phyloP scores from a whole-genome alignment of 2,113 vertebrate genomes.

The Thalassarche chlororhynchos region DNA sequence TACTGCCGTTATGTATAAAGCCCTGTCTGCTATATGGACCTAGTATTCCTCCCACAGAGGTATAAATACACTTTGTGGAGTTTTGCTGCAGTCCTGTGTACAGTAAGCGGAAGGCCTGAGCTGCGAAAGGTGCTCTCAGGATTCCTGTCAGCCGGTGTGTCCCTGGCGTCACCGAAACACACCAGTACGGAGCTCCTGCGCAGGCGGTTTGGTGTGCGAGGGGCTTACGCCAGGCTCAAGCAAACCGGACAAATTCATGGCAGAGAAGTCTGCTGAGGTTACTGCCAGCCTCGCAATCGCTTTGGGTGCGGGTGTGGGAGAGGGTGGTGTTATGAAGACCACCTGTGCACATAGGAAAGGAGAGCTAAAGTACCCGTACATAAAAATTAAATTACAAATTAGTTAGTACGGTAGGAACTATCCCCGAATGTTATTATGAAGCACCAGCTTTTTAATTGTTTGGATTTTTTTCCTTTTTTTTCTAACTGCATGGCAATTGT shows the following conservation, averaged over 20 bases:
- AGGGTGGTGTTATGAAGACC: not conserved
- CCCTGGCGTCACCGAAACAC: not conserved
- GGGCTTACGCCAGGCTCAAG: too few relatives aligned
- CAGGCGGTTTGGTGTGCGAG: not conserved
- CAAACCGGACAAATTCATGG: too few relatives aligned
- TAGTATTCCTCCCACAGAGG: too few relatives aligned
- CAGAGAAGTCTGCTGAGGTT: not conserved
- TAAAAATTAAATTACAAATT: too few relatives aligned
- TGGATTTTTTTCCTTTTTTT: not conserved
- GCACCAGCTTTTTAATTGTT: not conserved
- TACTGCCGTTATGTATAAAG: fast-evolving
- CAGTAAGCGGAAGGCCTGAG: not conserved
- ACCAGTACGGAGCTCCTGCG: not conserved
- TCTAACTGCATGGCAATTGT: not conserved
- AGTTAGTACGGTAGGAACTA: not conserved
- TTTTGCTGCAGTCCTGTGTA: not conserved
- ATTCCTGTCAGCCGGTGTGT: not conserved
- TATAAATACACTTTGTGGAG: not conserved
- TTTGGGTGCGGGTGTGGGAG: not conserved
- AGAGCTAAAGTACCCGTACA: not conserved
- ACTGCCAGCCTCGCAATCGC: fast-evolving
- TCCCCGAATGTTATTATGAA: not conserved
- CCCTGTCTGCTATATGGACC: not conserved
- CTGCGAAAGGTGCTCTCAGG: not conserved
- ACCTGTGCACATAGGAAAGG: not conserved